Conservation (phyloP, 2,113 vertebrate species). For the Sus scrofa region T2T-Sscrofa CM000814.6:125506501-125507000, state of each 20-base stretch:
- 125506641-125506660: rapidly evolving
- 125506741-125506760: neutral
- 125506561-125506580: neutral
- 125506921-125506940: neutral
- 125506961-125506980: rapidly evolving
- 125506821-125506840: neutral
- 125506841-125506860: neutral
- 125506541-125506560: neutral
- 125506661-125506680: neutral
- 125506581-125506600: neutral
- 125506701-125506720: neutral
- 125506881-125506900: neutral
- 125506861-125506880: neutral
- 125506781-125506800: neutral
- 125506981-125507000: neutral
- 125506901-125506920: neutral
- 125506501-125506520: neutral
- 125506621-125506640: neutral
- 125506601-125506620: neutral
- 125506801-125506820: neutral
- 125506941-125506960: neutral
- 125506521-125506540: neutral
- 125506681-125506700: neutral
- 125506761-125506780: neutral
- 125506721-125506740: neutral